These are phyloP conservation scores for Calyptomena viridis DNA, from an alignment of 2,113 vertebrate genomes.

Conservation along the genomic window DNA sequence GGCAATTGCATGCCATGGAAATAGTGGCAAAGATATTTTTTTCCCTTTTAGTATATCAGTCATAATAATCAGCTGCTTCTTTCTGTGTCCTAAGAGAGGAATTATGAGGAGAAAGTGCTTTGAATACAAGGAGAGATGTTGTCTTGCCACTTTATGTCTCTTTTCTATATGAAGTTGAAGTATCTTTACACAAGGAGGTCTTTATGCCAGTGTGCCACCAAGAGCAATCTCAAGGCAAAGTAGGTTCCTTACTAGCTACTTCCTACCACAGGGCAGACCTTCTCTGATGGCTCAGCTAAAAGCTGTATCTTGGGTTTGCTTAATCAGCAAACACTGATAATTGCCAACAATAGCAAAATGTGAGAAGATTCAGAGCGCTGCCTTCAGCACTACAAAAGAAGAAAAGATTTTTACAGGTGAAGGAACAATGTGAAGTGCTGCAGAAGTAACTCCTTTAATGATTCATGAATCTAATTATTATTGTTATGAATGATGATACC, in stretches of 20 bases:
- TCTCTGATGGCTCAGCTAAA: background rate
- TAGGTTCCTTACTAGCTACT: background rate
- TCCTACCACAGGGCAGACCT: background rate
- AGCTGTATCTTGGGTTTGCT: background rate
- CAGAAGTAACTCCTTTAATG: background rate
- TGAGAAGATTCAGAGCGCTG: background rate
- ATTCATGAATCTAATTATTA: background rate
- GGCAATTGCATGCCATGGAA: background rate
- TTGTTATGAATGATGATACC: background rate
- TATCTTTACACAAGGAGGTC: background rate
- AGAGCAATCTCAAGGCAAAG: background rate
- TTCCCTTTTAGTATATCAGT: background rate
- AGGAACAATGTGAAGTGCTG: background rate
- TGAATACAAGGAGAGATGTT: background rate
- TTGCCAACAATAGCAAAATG: background rate
- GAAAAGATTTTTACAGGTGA: background rate
- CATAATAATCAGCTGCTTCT: background rate
- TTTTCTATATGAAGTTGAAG: background rate
- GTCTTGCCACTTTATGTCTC: background rate
- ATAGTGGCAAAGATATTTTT: background rate
- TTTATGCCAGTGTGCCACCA: background rate
- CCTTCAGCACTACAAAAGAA: background rate
- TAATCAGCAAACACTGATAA: background rate
- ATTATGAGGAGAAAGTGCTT: background rate
- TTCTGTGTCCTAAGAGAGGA: background rate